A percentile compares a stretch with the other conserved stretches of the same genome.
phyloP scores from a whole-genome alignment of 64 coral and sea anemone species.

The Stichodactyla mertensii region DNA sequence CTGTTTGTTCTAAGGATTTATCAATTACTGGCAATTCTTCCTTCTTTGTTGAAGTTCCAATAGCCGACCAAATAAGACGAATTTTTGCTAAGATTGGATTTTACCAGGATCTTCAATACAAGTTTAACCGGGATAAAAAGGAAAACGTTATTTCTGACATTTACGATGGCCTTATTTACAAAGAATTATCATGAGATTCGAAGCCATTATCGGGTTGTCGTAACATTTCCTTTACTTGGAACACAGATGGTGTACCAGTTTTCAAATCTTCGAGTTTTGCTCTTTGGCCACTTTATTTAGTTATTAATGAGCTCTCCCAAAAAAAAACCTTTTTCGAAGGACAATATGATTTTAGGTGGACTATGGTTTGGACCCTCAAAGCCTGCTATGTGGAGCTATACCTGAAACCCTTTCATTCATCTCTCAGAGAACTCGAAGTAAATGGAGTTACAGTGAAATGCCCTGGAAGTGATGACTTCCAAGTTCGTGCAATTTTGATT shows the following conservation, averaged over 20 bases:
- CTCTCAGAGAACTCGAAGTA: no score
- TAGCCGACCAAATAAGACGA: background rate
- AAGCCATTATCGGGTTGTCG: background rate
- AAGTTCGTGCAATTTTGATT: no score
- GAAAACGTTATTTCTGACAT: constrained; percentile 9
- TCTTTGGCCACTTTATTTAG: constrained; percentile 44
- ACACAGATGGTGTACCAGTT: constrained; percentile 46
- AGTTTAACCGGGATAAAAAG: constrained; percentile 3
- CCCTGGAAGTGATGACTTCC: no score
- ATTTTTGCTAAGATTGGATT: background rate
- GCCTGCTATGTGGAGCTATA: constrained; percentile 49
- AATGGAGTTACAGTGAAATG: no score
- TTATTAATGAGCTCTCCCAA: constrained; percentile 51
- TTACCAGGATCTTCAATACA: background rate
- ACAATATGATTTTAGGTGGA: constrained; percentile 61
- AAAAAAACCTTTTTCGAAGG: constrained; percentile 17
- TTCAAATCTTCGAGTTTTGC: constrained; percentile 56
- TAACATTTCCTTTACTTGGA: constrained; percentile 44
- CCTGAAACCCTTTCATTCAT: no score
- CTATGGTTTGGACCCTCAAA: constrained; percentile 55
- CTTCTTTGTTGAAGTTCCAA: constrained; percentile 44
- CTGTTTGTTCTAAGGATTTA: background rate
- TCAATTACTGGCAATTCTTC: background rate
- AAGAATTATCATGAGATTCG: background rate
- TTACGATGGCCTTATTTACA: constrained; percentile 37